Percentiles rank a stretch among this genome's conserved stretches.
These are phyloP conservation scores for Leucoma salicis DNA, from an alignment of 2,888 invertebrate species.

Conservation along the genomic window DNA sequence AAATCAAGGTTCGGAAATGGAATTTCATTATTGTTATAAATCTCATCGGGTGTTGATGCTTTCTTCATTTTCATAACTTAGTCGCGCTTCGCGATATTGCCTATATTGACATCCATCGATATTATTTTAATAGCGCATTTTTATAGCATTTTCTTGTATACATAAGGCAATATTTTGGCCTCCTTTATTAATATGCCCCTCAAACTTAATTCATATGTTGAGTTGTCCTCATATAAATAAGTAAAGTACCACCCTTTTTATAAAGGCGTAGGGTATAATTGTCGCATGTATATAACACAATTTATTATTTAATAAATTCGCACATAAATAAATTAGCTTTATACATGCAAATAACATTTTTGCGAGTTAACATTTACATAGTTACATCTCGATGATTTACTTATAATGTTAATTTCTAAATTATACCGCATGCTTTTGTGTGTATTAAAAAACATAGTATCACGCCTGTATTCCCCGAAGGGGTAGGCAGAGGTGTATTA, in stretches of 20 bases:
- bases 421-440: constrained; percentile 1
- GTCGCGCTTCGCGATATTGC: neutral
- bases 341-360: constrained; percentile 15
- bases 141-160: neutral
- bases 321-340: constrained; percentile 12
- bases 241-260: too few relatives aligned
- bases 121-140: neutral
- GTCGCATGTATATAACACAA: too few relatives aligned
- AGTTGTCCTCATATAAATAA: too few relatives aligned
- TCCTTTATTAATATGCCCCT: too few relatives aligned
- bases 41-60: neutral
- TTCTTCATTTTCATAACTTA: neutral
- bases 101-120: too few relatives aligned
- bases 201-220: too few relatives aligned
- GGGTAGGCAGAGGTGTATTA: too few relatives aligned
- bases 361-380: constrained; percentile 8
- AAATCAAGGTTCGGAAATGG: neutral
- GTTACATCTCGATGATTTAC: constrained; percentile 1
- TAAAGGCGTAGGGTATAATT: too few relatives aligned
- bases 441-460: too few relatives aligned
- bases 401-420: constrained; percentile 6
- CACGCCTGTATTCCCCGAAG: too few relatives aligned
- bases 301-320: constrained; percentile 13
- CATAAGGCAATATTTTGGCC: too few relatives aligned
- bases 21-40: neutral